Evolutionary conservation across 2,888 invertebrate species (phyloP), one percentile per base, ranked within the genome.

Genomic region (Tetrapedia diversipes): DNA sequence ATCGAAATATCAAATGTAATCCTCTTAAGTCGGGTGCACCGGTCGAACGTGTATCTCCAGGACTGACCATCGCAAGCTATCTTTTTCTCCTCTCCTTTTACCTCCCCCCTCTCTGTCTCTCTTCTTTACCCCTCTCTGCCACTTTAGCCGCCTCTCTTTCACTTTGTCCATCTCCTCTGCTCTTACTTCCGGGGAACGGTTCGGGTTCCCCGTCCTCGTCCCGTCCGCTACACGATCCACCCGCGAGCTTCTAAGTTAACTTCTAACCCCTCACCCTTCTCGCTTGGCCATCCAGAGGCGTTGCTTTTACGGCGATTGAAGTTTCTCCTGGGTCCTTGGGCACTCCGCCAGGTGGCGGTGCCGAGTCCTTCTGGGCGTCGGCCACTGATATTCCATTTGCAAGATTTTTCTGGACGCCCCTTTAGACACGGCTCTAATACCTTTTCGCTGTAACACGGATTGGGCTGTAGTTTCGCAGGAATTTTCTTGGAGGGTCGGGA

Each of bases 1-100:
- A 90, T 90, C 90, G 90, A 89, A 90, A 90, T 90, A 90, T 89
- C 90, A 89, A 90, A 90, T 90, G 90, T 90, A 90, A 90, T 90
- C 90, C 89, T 89, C 90, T 90, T 88, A 90, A 90, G 89, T 88
- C 85, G 84, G 84, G 81, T 81, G 84, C 87, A 81, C 74, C 83
- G 75, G 79, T 83, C 86, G 86, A 89, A 84, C 85, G 83, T 83
- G 84, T 90, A 89, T 89, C 89, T 90, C 86, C 88, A 86, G 84
- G 81, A 86, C 88, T 90, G 90, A 90, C 90, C 90, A 87, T 85
- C 80, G 77, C 65, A 61, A 65, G 60, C 84, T 73, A 71, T 79
- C 80, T 73, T 76, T 59, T 72, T 64, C 63, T 47, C 59, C 34
- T 22, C 19, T 47, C 59, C 66, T 41, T 14, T 11, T 8, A 10